These are phyloP conservation scores for Pipistrellus pipistrellus DNA, from an alignment of 2,797 vertebrate species.

Conservation along the genomic window DNA sequence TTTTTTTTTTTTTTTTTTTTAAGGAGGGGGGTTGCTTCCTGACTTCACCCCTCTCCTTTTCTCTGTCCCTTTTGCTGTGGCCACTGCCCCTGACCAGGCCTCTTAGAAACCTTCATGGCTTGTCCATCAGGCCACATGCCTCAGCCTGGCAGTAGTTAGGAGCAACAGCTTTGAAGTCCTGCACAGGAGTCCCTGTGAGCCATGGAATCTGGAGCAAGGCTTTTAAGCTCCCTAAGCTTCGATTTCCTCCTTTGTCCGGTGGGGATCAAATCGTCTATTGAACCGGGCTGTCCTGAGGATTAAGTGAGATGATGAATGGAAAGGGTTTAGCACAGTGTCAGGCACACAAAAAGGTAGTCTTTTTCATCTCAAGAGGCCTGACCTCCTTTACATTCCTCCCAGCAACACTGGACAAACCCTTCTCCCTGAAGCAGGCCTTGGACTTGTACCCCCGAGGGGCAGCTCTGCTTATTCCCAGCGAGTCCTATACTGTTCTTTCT, in stretches of 20 bases:
- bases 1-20: too few relatives aligned
- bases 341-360: slow-evolving; percentile 31
- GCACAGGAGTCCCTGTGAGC: neutral
- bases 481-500: neutral
- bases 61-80: neutral
- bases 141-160: neutral
- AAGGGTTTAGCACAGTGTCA: slow-evolving; percentile 37
- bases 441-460: neutral
- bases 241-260: slow-evolving; percentile 61
- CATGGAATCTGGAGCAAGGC: neutral
- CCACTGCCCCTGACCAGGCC: neutral
- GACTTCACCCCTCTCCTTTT: neutral
- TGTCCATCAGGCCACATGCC: neutral
- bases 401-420: neutral
- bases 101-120: neutral
- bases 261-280: neutral
- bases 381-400: slow-evolving; percentile 25
- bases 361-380: slow-evolving; percentile 43
- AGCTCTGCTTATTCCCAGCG: neutral
- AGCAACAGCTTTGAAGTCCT: neutral
- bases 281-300: slow-evolving; percentile 4
- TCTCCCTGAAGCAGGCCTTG: neutral
- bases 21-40: neutral
- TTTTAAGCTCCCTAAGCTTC: slow-evolving; percentile 55
- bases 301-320: slow-evolving; percentile 40